Percentiles rank a stretch among this genome's conserved stretches.
These are phyloP conservation scores for Aproaerema taeniolella DNA, from an alignment of 2,888 invertebrate genomes.

Conservation along the genomic window DNA sequence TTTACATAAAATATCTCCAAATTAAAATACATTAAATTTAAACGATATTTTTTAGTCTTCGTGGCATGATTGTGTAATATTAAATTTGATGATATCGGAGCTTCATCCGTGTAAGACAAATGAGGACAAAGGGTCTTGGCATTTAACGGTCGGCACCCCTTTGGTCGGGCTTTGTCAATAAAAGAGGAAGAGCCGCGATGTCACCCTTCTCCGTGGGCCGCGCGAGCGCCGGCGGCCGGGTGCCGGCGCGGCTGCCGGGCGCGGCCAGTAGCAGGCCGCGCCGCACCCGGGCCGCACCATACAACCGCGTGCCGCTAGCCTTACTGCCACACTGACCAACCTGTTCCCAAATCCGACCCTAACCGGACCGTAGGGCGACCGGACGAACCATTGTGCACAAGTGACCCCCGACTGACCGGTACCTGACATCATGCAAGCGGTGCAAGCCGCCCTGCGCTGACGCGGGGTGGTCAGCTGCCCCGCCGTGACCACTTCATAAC, in stretches of 20 bases:
- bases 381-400: constrained; percentile 60
- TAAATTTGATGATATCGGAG: too few species aligned
- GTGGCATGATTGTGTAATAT: too few species aligned
- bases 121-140: constrained; percentile 28
- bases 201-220: constrained; percentile 65
- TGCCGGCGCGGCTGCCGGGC: constrained; percentile 30
- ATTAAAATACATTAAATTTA: too few species aligned
- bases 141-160: constrained; percentile 53
- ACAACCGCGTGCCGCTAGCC: constrained; percentile 36
- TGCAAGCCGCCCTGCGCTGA: constrained; percentile 65
- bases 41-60: too few species aligned
- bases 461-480: constrained; percentile 60
- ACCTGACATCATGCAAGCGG: constrained; percentile 59
- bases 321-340: constrained; percentile 25
- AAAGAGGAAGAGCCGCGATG: constrained; percentile 61
- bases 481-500: constrained; percentile 53
- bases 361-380: constrained; percentile 35
- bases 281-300: constrained; percentile 69
- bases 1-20: too few species aligned
- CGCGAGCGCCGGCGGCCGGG: constrained; percentile 39
- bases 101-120: background rate
- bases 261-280: constrained; percentile 61
- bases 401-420: constrained; percentile 68
- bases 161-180: constrained; percentile 40
- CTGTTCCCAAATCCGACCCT: constrained; percentile 44